phyloP scores from a whole-genome alignment of 2,797 vertebrate species.

The Myiotriccus ornatus region DNA sequence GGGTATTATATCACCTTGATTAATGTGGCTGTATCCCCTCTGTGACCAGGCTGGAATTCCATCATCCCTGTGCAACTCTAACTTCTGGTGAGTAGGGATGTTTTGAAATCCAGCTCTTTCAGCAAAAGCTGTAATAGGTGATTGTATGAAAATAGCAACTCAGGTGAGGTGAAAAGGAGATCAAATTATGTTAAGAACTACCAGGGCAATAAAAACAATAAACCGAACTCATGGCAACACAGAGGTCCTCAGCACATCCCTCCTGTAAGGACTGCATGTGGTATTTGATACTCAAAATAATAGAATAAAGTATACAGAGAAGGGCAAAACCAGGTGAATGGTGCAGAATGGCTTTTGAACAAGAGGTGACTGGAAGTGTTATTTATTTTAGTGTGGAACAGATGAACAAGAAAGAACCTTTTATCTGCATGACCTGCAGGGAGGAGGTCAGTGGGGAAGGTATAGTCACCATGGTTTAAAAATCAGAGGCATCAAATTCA shows the following conservation, averaged over 20 bases:
- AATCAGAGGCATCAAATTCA: neutral
- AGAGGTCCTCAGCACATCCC: neutral
- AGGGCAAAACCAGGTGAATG: neutral
- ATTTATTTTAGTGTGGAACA: neutral
- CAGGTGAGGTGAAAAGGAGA: neutral
- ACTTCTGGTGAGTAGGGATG: neutral
- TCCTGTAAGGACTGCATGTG: neutral
- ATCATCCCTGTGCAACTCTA: neutral
- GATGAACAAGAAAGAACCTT: neutral
- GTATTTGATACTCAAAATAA: neutral
- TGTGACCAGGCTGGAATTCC: neutral
- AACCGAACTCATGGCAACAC: neutral
- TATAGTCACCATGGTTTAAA: neutral
- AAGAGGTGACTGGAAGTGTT: neutral
- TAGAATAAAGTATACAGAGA: neutral
- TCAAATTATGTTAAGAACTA: neutral
- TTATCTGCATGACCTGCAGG: neutral
- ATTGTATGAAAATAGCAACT: neutral
- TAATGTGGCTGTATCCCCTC: neutral
- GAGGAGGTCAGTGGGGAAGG: neutral
- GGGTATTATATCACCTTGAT: neutral
- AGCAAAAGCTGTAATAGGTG: neutral
- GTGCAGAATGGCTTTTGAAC: neutral
- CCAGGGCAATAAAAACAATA: neutral
- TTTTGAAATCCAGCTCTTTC: neutral